Evolutionary conservation across 2,797 vertebrate species (phyloP), one percentile per base, ranked within the genome.

Genomic region (Cyclura pinguis): DNA sequence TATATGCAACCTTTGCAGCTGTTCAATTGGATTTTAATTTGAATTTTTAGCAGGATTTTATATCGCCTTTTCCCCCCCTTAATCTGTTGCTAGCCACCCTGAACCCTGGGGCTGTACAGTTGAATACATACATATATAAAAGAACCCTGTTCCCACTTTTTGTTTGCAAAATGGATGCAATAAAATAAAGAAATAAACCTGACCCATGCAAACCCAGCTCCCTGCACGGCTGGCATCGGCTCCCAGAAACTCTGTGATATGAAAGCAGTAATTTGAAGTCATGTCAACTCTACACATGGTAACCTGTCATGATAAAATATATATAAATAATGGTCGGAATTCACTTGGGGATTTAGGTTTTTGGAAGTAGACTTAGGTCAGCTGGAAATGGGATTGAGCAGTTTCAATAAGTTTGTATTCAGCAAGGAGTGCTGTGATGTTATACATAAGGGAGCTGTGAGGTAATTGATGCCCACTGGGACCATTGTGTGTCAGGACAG

Each of bases 1-100:
- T 85, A 90, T 90, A 91, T 91, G 90, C 81, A 88, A 84, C 57
- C 38, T 84, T 78, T 64, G 27, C 90, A 91, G 81, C 90, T 87
- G n/a, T 87, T 84, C 67, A 67, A 47, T 84, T 77, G 73, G 42
- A 78, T 77, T n/a, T 2, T n/a, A 69, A 42, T 84, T 77, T 91
- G 73, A 67, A 57, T 84, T 87, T 90, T 84, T 77, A n/a, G 77
- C 16, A 42, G 80, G 85, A 18, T 91, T 87, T 90, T 76, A 86
- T 83, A 42, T 87, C 78, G 24, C 42, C 20, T 91, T 84, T 84
- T 84, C 69, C 0, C 1, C 52, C 10, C 1, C 10, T 5, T 20
- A 78, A 90, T 83, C 69, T 14, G 57, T 78, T 12, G 72, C 27
- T 83, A 55, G 73, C 38, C 73, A 35, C 73, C 59, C 29, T 0